Base-by-base conservation (phyloP, 2,797 vertebrate species). In the Champsocephalus gunnari region DNA sequence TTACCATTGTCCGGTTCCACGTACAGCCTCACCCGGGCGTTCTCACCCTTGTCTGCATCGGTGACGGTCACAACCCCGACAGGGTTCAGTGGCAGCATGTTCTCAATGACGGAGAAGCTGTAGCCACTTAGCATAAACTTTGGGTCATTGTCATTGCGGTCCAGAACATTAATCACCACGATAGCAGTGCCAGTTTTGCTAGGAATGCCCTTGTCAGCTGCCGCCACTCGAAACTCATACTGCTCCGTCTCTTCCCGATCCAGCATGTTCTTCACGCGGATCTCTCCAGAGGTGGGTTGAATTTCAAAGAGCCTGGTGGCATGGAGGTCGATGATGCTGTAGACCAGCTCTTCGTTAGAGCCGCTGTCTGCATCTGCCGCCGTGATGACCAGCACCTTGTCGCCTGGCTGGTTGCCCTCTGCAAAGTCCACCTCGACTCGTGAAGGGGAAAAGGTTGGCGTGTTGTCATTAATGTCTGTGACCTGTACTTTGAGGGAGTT, bases 111-210 rank as follows among this genome's bases (percentile, higher is more conserved):
- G 0, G 98, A 99, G 91, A 99, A 99, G 91, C 97, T 99, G 91
- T 99, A 99, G 86, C 96, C 96, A 0, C 94, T 97, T 50, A 99
- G 90, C 96, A 97, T 99, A 66, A 99, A 99, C 82, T 98, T 99
- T 45, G 98, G 98, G 85, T 99, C 97, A 0, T 99, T 99, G 95
- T 99, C 98, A n/a, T 99, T 99, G 80, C 96, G 96, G 88, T 99
- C 98, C 75, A 98, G 92, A 66, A 99, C 95, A 0, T 95, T 97
- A 70, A 99, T 85, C 24, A 96, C 94, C 66, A 99, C 96, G 0
- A 97, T 98, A 0, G 98, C 96, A 0, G 97, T 99, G 71, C 98
- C 98, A 44, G 96, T 96, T 82, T 97, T 95, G 87, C 96, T 97
- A 13, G 98, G 98, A 21, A 95, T 94, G 5, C 98, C 98, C 66